A percentile compares a stretch with the other conserved stretches of the same genome.
Conservation (phyloP, 2,113 vertebrate species). For the Shinisaurus crocodilurus region DNA sequence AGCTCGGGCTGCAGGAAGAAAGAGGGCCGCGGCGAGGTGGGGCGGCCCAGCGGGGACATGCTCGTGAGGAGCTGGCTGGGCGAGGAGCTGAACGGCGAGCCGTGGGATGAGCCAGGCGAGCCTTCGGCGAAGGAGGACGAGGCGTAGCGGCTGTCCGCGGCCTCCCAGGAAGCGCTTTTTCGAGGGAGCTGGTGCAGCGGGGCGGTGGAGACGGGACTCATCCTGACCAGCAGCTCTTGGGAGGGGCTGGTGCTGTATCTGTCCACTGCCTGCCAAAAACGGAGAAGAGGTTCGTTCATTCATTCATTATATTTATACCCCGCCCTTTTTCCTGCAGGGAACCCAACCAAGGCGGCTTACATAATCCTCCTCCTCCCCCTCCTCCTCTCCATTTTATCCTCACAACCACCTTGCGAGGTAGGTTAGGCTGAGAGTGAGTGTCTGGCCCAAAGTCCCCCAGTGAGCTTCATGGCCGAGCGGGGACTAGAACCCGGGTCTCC, state of each 20-base stretch:
- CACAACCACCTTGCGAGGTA: no score
- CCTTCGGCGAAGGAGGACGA: constrained; percentile 40
- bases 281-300: no score
- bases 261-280: constrained; percentile 42
- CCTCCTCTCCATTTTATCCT: no score
- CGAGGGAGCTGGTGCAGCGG: constrained; percentile 20
- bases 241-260: constrained; percentile 45
- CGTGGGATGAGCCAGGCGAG: no score
- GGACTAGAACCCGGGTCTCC: no score
- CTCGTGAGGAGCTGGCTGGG: constrained; percentile 10
- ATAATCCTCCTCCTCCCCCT: no score
- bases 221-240: constrained; percentile 31
- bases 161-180: constrained; percentile 29
- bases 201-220: constrained; percentile 11
- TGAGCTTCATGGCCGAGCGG: no score
- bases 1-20: constrained; percentile 53
- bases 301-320: no score
- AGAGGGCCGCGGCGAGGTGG: constrained; percentile 61
- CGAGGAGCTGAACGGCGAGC: constrained; percentile 26
- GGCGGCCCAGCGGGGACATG: constrained; percentile 50
- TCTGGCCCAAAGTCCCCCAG: no score
- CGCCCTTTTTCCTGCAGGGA: no score
- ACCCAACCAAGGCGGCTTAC: no score
- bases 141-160: not conserved
- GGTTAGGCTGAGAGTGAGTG: no score